Base-by-base conservation (phyloP, 2,888 invertebrate species). In the Teleiodes luculella region DNA sequence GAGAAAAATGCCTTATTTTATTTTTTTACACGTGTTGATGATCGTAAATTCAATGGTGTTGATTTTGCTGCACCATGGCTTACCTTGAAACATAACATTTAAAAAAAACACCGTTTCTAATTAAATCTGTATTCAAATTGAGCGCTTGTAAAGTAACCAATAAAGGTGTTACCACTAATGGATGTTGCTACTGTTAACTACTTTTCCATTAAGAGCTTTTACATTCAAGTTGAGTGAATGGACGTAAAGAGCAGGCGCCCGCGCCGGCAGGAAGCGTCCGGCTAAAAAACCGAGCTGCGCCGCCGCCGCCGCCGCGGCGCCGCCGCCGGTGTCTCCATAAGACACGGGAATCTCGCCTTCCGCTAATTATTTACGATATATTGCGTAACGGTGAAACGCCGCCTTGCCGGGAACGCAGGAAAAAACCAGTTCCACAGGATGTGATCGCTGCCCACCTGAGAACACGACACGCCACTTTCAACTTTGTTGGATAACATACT, bases 341-440 rank as follows among this genome's bases (percentile, higher is more conserved):
- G 86, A 89, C 89, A 89, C 89, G 81, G 78, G 86, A 79, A 86
- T 86, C 88, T 86, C 74, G 83, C 81, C 87, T 87, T 89, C 89
- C 89, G 88, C 86, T 88, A 89, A 89, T 89, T 89, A 89, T 88
- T 88, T 85, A 88, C 88, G 83, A 89, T 87, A 85, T 84, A 88
- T 89, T 88, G 82, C 89, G 80, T 89, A 89, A 89, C 89, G 89
- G 89, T 87, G 88, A 87, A 88, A 86, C 85, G 78, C 83, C 39
- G 37, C 37, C 37, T 37, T 6, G 37, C 37, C 88, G 85, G 89
- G 89, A 88, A 85, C 82, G 80, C 85, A 70, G 80, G 83, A 86
- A 85, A 82, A 88, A 87, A 88, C 88, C 72, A 67, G 86, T 75
- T 82, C 73, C 68, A 80, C 86, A 86, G 88, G 88, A 88, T 86